Conservation (phyloP, 2,797 vertebrate genomes). For the Geotrypetes seraphini region DNA sequence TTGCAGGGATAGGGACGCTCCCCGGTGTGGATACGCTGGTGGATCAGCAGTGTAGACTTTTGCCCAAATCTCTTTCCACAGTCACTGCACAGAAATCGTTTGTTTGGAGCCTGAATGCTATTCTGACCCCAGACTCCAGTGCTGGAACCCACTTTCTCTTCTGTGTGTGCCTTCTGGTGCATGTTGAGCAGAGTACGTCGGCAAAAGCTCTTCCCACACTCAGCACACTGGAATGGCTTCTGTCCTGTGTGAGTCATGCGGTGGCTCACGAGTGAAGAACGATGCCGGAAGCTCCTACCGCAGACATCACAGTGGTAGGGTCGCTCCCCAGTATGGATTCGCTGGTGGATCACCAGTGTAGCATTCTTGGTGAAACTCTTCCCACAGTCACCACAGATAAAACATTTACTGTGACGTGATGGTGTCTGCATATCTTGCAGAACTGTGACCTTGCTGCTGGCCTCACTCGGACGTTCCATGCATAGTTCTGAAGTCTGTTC, state of each 20-base stretch:
- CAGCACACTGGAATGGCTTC: background rate
- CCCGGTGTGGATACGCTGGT: constrained; percentile 3
- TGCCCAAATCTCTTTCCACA: constrained; percentile 4
- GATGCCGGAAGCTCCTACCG: background rate
- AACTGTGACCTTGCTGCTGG: too few relatives aligned
- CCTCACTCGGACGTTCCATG: too few relatives aligned
- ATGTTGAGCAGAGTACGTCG: constrained; percentile 24
- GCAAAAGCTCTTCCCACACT: background rate
- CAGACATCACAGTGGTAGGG: background rate
- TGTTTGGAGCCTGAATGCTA: too few relatives aligned
- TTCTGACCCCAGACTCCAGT: too few relatives aligned
- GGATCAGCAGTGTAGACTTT: constrained; percentile 6
- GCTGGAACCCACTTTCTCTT: too few relatives aligned
- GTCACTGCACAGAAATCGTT: background rate
- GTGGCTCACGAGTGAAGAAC: background rate
- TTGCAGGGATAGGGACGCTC: constrained; percentile 6
- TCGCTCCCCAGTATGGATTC: background rate
- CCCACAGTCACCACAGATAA: too few relatives aligned
- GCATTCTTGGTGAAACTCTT: too few relatives aligned
- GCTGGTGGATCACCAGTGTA: background rate
- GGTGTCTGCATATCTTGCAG: too few relatives aligned
- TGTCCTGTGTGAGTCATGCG: background rate
- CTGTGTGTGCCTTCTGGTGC: constrained; percentile 30
- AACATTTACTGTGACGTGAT: too few relatives aligned
- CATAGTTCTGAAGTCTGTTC: too few relatives aligned